Base-by-base conservation (phyloP, 2,888 invertebrate species). In the Ctena decussata region DNA sequence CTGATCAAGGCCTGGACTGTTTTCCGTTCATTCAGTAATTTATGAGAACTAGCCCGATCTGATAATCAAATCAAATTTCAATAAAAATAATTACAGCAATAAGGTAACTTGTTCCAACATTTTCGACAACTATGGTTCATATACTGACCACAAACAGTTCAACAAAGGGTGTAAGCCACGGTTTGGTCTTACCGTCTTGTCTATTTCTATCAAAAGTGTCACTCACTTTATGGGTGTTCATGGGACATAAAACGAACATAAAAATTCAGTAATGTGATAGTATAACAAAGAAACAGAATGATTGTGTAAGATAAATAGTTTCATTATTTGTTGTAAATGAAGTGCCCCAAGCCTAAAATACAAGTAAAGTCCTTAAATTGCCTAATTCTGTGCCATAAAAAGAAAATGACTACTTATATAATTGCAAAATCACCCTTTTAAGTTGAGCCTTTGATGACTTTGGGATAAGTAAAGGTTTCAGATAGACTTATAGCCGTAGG, bases 281-380 rank as follows among this genome's bases (percentile, higher is more conserved):
- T 32, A 21, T 53, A 30, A 30, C 53, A 15, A 53, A 49, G 44
- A 32, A 77, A 69, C 57, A 39, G 73, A 24, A 69, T 77, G 77
- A 82, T 77, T 69, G 35, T 32, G 82, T 44, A 69, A 77, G 39
- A 27, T 69, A 80, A 30, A 65, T 74, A 35, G 24, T 30, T 27
- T 60, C 60, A 30, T 60, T 60, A 27, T 30, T 3, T 60, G 6
- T 30, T 60, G 24, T 30, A 30, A 60, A 60, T 60, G 60, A 60
- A 60, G 27, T 27, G 60, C 60, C 60, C 30, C 8, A 60, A 60
- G 60, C 60, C 60, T 60, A 6, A 60, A 60, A 27, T 30, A 60
- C 5, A 60, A 60, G 11, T 60, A 30, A 60, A 53, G 8, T 53
- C n/a, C 53, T n/a, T 53, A 53, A 53, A 53, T 53, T 53, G 53